These are phyloP conservation scores for Iselma pallidipennis DNA, from an alignment of 2,888 invertebrate species.

Conservation along the genomic window DNA sequence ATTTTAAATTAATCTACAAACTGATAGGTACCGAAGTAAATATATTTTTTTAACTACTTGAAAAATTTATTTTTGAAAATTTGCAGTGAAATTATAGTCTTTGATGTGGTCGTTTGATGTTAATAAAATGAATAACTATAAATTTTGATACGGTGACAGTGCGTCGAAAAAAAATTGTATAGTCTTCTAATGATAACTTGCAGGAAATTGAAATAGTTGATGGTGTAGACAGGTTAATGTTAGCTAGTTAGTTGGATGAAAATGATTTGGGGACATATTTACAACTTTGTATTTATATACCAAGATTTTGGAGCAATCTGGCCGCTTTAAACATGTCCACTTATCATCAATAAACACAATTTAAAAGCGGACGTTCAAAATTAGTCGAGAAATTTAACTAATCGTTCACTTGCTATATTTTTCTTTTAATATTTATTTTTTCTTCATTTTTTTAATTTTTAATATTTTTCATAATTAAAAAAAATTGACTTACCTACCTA, in stretches of 20 bases:
- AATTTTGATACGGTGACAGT: constrained; percentile 13
- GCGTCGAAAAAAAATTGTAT: constrained; percentile 15
- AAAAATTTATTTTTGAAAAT: background rate
- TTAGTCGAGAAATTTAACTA: constrained; percentile 23
- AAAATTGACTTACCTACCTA: constrained; percentile 3
- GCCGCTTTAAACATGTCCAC: constrained; percentile 47
- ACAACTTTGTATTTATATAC: constrained; percentile 48
- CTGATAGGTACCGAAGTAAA: no score
- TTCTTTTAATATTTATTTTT: background rate
- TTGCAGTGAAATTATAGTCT: constrained; percentile 9
- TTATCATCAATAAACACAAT: constrained; percentile 44
- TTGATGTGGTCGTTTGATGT: constrained; percentile 39
- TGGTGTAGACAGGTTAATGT: constrained; percentile 52
- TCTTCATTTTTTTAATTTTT: background rate
- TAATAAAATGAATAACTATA: constrained; percentile 28
- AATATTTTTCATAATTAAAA: background rate
- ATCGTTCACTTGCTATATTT: background rate
- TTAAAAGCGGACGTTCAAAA: constrained; percentile 40
- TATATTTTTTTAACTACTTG: background rate
- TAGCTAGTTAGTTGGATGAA: constrained; percentile 52
- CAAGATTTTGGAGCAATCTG: constrained; percentile 11
- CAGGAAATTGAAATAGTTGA: constrained; percentile 49
- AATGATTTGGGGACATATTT: constrained; percentile 53
- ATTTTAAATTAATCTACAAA: no score
- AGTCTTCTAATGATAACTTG: constrained; percentile 17